phyloP scores from a whole-genome alignment of 2,888 invertebrate genomes.

The Bibio marci region DNA sequence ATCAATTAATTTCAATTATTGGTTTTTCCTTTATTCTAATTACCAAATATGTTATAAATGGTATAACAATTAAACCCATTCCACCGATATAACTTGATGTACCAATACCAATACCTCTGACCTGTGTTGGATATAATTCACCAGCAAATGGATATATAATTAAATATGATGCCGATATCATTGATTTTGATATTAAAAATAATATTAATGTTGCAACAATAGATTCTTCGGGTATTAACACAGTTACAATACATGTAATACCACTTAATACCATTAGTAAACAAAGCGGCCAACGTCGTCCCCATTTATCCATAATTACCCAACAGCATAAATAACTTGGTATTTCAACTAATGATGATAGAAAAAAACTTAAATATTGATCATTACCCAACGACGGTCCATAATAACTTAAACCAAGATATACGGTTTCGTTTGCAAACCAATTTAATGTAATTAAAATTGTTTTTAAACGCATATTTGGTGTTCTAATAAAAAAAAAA shows the following conservation, averaged over 20 bases:
- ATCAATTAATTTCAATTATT: too few species aligned
- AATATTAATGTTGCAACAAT: conserved; percentile 53
- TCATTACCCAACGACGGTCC: conserved; percentile 76
- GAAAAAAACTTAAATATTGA: conserved; percentile 74
- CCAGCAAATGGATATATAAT: conserved; percentile 88
- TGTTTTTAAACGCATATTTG: conserved; percentile 80
- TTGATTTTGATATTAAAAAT: conserved; percentile 69
- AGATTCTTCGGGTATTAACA: conserved; percentile 63
- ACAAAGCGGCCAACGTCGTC: conserved; percentile 76
- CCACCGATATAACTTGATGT: conserved; percentile 83
- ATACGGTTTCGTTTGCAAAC: conserved; percentile 87
- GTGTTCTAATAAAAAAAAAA: conserved; percentile 38
- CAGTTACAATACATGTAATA: conserved; percentile 67
- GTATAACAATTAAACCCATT: conserved; percentile 72
- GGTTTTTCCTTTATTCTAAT: too few species aligned
- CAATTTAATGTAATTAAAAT: conserved; percentile 71
- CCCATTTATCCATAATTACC: conserved; percentile 77
- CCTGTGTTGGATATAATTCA: conserved; percentile 78
- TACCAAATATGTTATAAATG: conserved; percentile 81
- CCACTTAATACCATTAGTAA: conserved; percentile 74
- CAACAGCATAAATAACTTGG: conserved; percentile 79
- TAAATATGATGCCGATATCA: conserved; percentile 78
- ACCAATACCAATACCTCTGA: conserved; percentile 78
- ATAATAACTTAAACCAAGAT: conserved; percentile 81
- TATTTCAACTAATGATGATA: conserved; percentile 74